Evolutionary conservation across 2,797 vertebrate genomes (phyloP), one percentile per base, ranked within the genome.

Genomic region (Discoglossus pictus): DNA sequence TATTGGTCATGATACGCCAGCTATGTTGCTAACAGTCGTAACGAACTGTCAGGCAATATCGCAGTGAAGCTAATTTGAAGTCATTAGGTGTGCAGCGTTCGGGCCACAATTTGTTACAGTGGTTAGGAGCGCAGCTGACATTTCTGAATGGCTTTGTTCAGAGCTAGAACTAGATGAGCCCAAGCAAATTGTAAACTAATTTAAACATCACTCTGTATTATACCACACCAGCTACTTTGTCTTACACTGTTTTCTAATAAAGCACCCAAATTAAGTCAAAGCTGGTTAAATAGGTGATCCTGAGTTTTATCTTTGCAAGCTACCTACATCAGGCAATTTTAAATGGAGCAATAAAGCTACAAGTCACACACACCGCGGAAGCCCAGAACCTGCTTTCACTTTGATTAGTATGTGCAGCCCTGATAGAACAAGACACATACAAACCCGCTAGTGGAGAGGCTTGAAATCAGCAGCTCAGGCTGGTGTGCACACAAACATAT

Each of bases 141-240:
- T 89, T 87, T 94, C 92, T 88, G 90, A 93, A 93, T 93, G 92
- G 93, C 90, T 93, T 93, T 94, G 93, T 98, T 98, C 94, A 81
- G 88, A 91, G 92, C 87, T 62, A 89, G 88, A 92, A 93, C 94
- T 93, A 85, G 90, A 93, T 93, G 93, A 93, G 92, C 89, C 90
- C 92, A 91, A 93, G 94, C 93, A 98, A 97, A 98, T 97, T 98
- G 95, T 98, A 96, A 97, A 97, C 96, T 98, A 98, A 98, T 98
- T 97, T 97, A 98, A 98, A 97, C 96, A 98, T 98, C 96, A 95
- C 94, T 98, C 94, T 96, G 77, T 84, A 93, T 98, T 97, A 96
- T 91, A 90, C 89, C 80, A 95, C 91, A 89, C 90, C 80, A 86
- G 87, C 92, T 92, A 93, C 92, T 93, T 92, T 90, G 90, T 90